Evolutionary conservation across 1,140 invertebrate genomes (phyloP).

Genomic region (Magallana angulata): DNA sequence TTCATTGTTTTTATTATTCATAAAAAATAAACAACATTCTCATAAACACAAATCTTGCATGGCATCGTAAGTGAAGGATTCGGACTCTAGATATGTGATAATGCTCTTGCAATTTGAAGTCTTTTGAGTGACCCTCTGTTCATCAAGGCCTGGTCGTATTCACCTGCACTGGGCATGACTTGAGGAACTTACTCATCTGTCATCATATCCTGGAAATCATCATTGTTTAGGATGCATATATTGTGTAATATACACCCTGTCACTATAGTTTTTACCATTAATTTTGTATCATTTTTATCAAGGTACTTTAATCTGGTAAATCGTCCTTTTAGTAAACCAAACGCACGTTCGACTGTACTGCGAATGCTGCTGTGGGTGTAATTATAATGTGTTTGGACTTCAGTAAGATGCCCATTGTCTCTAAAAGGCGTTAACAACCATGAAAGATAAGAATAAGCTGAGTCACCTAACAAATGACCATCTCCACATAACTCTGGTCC

Average conservation of each 20-base stretch:
- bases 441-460: slow-evolving; percentile 70
- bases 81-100: not conserved
- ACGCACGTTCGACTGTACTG: too few species aligned
- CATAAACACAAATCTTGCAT: not conserved
- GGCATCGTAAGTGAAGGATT: not conserved
- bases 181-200: not conserved
- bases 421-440: slow-evolving; percentile 72
- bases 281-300: too few species aligned
- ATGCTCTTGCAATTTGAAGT: not conserved
- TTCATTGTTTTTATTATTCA: not conserved
- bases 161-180: not conserved
- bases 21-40: not conserved
- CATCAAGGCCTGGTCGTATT: not conserved
- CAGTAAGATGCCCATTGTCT: slow-evolving; percentile 66
- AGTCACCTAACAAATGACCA: slow-evolving; percentile 68
- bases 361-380: too few species aligned
- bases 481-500: slow-evolving; percentile 59
- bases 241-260: not conserved
- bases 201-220: not conserved
- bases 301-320: too few species aligned
- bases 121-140: not conserved
- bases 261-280: too few species aligned
- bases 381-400: too few species aligned
- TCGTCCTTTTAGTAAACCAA: too few species aligned
- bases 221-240: not conserved